A percentile compares a stretch with the other conserved stretches of the same genome.
phyloP scores from a whole-genome alignment of 2,113 vertebrate species.

The Bolborhynchus lineola region DNA sequence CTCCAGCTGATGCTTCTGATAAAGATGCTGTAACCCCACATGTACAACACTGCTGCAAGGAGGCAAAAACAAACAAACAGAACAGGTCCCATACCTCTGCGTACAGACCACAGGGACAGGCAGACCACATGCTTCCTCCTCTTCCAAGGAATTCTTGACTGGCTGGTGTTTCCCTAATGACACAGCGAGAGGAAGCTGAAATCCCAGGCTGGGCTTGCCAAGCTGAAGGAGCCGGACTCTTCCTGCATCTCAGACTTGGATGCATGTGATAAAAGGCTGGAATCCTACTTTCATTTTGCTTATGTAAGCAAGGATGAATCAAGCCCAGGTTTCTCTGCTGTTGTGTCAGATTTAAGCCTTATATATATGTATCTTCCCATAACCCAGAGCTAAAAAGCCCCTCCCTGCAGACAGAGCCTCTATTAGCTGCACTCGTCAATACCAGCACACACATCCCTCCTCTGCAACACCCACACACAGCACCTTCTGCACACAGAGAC shows the following conservation, averaged over 20 bases:
- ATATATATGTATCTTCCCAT: background rate
- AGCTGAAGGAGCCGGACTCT: background rate
- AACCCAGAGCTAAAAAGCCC: background rate
- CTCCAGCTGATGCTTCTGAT: background rate
- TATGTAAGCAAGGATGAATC: background rate
- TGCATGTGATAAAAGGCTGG: background rate
- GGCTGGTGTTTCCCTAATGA: background rate
- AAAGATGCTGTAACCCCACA: background rate
- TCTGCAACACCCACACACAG: background rate
- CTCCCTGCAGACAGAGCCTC: slow-evolving; percentile 2
- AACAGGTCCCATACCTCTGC: background rate
- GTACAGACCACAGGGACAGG: accelerated
- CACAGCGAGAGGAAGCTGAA: background rate
- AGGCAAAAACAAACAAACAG: background rate
- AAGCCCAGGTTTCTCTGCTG: background rate
- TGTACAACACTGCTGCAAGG: background rate
- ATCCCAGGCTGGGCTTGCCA: too few species aligned
- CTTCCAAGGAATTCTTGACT: background rate
- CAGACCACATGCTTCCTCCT: background rate
- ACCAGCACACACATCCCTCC: slow-evolving; percentile 36
- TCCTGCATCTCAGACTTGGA: background rate
- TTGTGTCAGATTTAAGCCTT: background rate
- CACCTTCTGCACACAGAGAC: background rate
- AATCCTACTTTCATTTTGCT: background rate
- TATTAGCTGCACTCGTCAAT: background rate